phyloP scores from a whole-genome alignment of 2,888 invertebrate species.

The Pyrocoelia pectoralis region DNA sequence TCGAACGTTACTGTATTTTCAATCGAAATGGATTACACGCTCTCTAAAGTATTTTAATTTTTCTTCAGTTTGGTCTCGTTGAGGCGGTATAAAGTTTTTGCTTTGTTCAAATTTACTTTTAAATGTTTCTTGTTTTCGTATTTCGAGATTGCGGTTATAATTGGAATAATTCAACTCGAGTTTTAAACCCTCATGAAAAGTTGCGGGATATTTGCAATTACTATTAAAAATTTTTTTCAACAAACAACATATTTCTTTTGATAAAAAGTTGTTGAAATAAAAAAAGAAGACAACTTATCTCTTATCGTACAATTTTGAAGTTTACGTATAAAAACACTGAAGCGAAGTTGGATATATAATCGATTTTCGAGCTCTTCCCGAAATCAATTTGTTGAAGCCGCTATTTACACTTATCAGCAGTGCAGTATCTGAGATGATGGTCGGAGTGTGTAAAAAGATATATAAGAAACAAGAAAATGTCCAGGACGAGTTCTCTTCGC shows the following conservation, averaged over 20 bases:
- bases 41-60: constrained; percentile 50
- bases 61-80: constrained; percentile 30
- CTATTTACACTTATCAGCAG: constrained; percentile 45
- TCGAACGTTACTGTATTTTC: constrained; percentile 50
- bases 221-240: neutral
- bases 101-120: constrained; percentile 37
- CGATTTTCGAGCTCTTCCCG: constrained; percentile 38
- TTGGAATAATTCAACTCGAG: constrained; percentile 31
- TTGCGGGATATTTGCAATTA: constrained; percentile 16
- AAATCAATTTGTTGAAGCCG: constrained; percentile 44
- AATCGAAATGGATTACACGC: constrained; percentile 52
- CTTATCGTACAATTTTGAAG: neutral
- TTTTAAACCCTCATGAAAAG: constrained; percentile 27
- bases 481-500: constrained; percentile 42
- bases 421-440: constrained; percentile 44
- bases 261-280: neutral
- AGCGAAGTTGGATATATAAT: constrained; percentile 24
- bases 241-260: neutral
- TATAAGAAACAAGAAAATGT: constrained; percentile 42
- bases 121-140: constrained; percentile 33
- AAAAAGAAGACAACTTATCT: neutral
- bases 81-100: constrained; percentile 32
- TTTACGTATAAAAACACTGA: neutral
- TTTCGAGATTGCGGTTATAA: constrained; percentile 33
- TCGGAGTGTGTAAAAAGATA: constrained; percentile 40